phyloP scores from a whole-genome alignment of 37 sponge, comb jelly and placozoan genomes.

The Dysidea cf. avara region DNA sequence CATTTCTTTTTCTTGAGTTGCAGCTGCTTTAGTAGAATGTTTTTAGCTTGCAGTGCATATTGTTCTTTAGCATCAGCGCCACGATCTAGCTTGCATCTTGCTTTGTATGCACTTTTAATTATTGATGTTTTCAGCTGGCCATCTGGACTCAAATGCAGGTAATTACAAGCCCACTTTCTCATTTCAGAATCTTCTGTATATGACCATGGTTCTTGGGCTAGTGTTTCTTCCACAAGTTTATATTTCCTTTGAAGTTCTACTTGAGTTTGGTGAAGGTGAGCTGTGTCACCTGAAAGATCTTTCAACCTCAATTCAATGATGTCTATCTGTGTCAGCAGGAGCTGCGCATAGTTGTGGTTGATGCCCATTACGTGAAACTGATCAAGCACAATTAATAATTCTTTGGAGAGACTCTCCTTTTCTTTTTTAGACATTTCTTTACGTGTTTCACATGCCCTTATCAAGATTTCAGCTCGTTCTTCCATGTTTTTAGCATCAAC shows the following conservation, averaged over 20 bases:
- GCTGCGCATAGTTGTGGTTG: conserved; percentile 18
- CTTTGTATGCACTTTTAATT: no score
- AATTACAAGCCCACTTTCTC: no score
- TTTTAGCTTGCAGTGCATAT: no score
- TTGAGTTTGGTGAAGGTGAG: background rate
- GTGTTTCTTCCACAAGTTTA: background rate
- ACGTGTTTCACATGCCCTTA: background rate
- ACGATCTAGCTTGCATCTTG: no score
- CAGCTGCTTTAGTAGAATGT: no score
- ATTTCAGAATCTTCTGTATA: no score
- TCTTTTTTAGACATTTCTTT: background rate
- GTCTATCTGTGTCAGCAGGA: conserved; percentile 19
- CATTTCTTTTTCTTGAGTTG: no score
- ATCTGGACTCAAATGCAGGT: no score
- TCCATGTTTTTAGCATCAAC: conserved; percentile 17
- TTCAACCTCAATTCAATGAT: conserved; percentile 9
- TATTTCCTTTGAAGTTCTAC: background rate
- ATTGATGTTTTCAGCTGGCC: no score
- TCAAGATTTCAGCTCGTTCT: conserved; percentile 8
- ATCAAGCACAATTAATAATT: background rate
- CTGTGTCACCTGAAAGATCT: background rate
- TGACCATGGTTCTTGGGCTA: no score
- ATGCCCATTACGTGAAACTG: conserved; percentile 25
- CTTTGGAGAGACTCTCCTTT: background rate
- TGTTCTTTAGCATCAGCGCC: no score